Conservation (phyloP, 2,888 invertebrate genomes). For the Camptogramma bilineatum region DNA sequence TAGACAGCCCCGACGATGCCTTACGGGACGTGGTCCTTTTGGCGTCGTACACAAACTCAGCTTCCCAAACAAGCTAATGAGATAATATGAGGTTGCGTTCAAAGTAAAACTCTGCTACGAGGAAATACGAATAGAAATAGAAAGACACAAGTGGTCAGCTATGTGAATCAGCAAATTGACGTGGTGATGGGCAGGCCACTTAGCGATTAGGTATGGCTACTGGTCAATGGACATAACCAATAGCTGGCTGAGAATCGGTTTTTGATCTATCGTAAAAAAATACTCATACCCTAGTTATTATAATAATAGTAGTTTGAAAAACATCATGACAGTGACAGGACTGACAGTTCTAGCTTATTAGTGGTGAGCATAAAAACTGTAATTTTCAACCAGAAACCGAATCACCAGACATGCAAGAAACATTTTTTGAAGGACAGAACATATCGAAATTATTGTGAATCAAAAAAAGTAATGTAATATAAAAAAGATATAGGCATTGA, state of each 20-base stretch:
- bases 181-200: constrained; percentile 17
- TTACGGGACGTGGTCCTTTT: neutral
- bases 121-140: constrained; percentile 9
- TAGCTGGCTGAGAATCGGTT: neutral
- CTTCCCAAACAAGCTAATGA: neutral
- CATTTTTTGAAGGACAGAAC: no score
- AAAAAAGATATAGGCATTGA: no score
- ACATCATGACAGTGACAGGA: no score
- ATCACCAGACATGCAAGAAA: no score
- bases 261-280: neutral
- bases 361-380: no score
- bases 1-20: neutral
- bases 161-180: constrained; percentile 17
- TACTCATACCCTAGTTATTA: no score
- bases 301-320: no score
- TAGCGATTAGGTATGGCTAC: constrained; percentile 4
- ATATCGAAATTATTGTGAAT: no score
- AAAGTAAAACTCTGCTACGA: constrained; percentile 2
- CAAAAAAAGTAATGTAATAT: no score
- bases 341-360: no score
- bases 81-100: neutral
- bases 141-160: constrained; percentile 7
- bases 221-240: constrained; percentile 1
- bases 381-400: no score
- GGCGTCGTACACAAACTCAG: neutral